A percentile compares a stretch with the other conserved stretches of the same genome.
Evolutionary conservation across 1,140 invertebrate species (phyloP).

Genomic region (Dinoponera quadriceps): DNA sequence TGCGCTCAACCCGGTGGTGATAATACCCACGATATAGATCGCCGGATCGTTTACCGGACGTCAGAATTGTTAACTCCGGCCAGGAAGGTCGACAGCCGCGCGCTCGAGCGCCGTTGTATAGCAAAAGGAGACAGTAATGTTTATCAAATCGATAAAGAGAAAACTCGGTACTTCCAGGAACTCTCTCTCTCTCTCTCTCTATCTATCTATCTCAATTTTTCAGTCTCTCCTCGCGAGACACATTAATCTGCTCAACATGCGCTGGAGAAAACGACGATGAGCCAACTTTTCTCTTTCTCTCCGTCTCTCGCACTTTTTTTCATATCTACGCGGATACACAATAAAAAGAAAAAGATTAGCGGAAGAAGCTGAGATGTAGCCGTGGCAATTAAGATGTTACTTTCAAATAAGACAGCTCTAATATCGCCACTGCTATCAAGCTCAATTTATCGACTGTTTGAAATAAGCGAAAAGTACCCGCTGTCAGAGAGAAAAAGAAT

Average conservation of each 20-base stretch:
- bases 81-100: slow-evolving; percentile 30
- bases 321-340: too few relatives aligned
- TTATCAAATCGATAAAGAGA: slow-evolving; percentile 36
- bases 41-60: slow-evolving; percentile 27
- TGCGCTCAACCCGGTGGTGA: not conserved
- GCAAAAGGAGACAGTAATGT: slow-evolving; percentile 21
- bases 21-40: slow-evolving; percentile 41
- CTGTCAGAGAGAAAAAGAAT: too few relatives aligned
- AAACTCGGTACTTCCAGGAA: not conserved
- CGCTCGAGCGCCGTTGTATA: not conserved
- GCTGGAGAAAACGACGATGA: slow-evolving; percentile 3
- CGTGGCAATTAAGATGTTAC: too few relatives aligned
- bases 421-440: too few relatives aligned
- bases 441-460: too few relatives aligned
- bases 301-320: too few relatives aligned
- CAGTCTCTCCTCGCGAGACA: not conserved
- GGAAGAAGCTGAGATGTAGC: too few relatives aligned
- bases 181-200: too few relatives aligned
- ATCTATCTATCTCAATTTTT: too few relatives aligned
- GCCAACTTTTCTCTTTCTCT: not conserved
- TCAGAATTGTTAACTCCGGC: slow-evolving; percentile 44
- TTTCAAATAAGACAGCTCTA: too few relatives aligned
- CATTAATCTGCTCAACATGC: not conserved
- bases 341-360: too few relatives aligned
- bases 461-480: too few relatives aligned